A percentile compares a stretch with the other conserved stretches of the same genome.
Conservation (phyloP, 2,797 vertebrate genomes). For the Acrocephalus scirpaceus region DNA sequence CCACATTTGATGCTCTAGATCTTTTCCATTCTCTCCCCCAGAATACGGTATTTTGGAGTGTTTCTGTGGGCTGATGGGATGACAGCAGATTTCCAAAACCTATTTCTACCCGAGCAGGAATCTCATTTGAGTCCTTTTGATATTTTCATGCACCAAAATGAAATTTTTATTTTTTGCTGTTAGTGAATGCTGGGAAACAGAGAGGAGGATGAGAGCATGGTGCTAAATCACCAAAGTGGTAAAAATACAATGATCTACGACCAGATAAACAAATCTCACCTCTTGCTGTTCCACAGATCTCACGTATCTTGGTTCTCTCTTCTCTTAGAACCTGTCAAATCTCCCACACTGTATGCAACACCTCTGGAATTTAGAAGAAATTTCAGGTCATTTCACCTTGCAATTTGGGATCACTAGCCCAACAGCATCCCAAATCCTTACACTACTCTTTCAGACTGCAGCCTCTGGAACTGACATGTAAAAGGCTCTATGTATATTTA, state of each 20-base stretch:
- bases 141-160: neutral
- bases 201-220: neutral
- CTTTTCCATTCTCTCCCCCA: conserved; percentile 36
- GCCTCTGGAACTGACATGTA: neutral
- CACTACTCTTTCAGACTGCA: neutral
- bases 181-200: neutral
- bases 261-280: neutral
- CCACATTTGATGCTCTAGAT: conserved; percentile 57
- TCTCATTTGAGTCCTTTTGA: neutral
- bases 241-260: neutral
- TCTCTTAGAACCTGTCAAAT: neutral
- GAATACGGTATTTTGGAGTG: conserved; percentile 35
- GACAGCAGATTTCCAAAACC: conserved; percentile 32
- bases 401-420: neutral
- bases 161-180: neutral
- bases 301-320: neutral
- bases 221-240: neutral
- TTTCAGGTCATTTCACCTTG: conserved; percentile 3
- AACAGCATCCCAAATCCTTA: neutral
- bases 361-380: neutral
- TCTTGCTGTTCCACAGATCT: neutral
- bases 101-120: neutral
- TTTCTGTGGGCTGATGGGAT: conserved; percentile 16
- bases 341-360: neutral
- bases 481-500: neutral